Percentiles rank a stretch among this genome's conserved stretches.
Conservation (phyloP, 2,797 vertebrate genomes). For the Diceros bicornis region DNA sequence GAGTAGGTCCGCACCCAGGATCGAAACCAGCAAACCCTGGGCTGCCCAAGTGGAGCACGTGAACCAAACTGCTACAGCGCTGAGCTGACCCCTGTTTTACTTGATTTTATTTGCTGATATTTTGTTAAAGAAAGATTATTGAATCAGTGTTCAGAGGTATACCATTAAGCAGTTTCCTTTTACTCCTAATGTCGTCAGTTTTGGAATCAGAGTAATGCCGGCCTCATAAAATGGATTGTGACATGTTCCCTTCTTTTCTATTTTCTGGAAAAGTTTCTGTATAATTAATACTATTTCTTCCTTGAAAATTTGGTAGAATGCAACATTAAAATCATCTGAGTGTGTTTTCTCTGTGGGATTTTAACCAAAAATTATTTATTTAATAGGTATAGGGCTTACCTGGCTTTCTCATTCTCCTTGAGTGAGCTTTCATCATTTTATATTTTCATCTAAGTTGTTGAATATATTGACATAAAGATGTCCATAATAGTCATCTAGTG, state of each 20-base stretch:
- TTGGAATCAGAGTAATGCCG: background rate
- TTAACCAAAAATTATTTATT: background rate
- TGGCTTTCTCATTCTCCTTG: background rate
- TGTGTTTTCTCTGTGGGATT: background rate
- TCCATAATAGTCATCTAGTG: background rate
- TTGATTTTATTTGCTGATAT: background rate
- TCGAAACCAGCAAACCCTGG: too few relatives aligned
- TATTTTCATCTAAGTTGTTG: background rate
- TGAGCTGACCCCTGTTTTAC: background rate
- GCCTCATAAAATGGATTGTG: background rate
- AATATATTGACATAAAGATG: background rate
- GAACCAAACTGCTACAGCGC: too few relatives aligned
- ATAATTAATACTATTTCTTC: background rate
- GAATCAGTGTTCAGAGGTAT: too few relatives aligned
- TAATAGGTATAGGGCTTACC: background rate
- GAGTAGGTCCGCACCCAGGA: too few relatives aligned
- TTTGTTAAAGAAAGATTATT: background rate
- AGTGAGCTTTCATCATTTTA: background rate
- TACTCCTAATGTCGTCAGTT: background rate
- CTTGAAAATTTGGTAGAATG: background rate
- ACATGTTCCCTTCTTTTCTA: background rate
- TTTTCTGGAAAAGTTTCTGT: background rate
- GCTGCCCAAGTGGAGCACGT: too few relatives aligned
- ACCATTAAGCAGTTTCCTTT: background rate
- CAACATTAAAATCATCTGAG: background rate